Conservation (phyloP, 2,888 invertebrate species). For the Diarsia brunnea region DNA sequence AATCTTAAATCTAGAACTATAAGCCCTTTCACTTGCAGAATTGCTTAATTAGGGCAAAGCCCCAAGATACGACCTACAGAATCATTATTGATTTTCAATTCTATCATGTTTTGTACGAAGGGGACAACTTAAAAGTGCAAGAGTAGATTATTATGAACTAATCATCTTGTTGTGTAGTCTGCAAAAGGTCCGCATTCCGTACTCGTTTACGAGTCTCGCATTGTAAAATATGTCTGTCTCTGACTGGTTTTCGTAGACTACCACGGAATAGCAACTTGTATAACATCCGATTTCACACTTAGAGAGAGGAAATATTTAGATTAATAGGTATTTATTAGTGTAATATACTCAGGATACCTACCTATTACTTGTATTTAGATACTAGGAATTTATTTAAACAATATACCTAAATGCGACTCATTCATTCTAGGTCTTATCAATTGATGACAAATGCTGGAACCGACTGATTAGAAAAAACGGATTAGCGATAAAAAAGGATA, state of each 20-base stretch:
- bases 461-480: constrained; percentile 27
- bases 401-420: constrained; percentile 18
- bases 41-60: neutral
- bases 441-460: constrained; percentile 24
- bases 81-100: constrained; percentile 3
- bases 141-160: constrained; percentile 6
- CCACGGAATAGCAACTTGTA: constrained; percentile 33
- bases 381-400: constrained; percentile 8
- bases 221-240: constrained; percentile 43
- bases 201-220: constrained; percentile 56
- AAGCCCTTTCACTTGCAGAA: constrained; percentile 4
- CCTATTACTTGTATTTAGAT: neutral
- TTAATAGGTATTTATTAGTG: constrained; percentile 22
- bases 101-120: neutral
- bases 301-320: constrained; percentile 29
- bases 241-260: constrained; percentile 47
- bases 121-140: neutral
- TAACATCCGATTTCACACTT: constrained; percentile 51
- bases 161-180: constrained; percentile 37
- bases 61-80: neutral
- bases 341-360: constrained; percentile 1
- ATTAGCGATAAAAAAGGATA: constrained; percentile 18
- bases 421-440: constrained; percentile 34
- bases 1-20: no score
- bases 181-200: constrained; percentile 62